phyloP scores from a whole-genome alignment of 2,113 vertebrate genomes.

The Pseudorasbora parva region DNA sequence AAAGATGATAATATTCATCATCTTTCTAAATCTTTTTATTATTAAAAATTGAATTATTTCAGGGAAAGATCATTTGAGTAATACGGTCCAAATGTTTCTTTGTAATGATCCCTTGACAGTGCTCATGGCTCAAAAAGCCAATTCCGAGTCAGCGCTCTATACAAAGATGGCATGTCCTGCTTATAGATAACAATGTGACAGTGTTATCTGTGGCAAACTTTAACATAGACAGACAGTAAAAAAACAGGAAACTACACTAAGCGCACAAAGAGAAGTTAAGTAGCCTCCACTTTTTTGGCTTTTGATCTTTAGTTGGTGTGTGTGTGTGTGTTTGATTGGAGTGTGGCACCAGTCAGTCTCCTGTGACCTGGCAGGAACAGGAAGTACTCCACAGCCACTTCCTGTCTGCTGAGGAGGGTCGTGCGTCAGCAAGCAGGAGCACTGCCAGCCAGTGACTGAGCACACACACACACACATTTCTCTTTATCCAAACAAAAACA shows the following conservation, averaged over 20 bases:
- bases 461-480: slow-evolving; percentile 62
- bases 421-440: slow-evolving; percentile 67
- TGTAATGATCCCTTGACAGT: slow-evolving; percentile 1
- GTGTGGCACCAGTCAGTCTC: slow-evolving; percentile 79
- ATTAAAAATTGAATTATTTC: too few species aligned
- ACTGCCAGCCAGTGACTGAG: slow-evolving; percentile 64
- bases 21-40: too few species aligned
- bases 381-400: slow-evolving; percentile 76
- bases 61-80: not conserved
- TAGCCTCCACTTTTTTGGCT: slow-evolving; percentile 24
- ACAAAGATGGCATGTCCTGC: slow-evolving; percentile 19
- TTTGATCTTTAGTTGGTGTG: slow-evolving; percentile 33
- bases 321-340: slow-evolving; percentile 48
- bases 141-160: slow-evolving; percentile 5
- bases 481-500: slow-evolving; percentile 34
- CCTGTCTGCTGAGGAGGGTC: slow-evolving; percentile 68
- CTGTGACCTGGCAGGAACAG: slow-evolving; percentile 75
- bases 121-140: not conserved
- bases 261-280: slow-evolving; percentile 12
- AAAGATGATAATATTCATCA: not conserved
- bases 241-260: slow-evolving; percentile 44
- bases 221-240: slow-evolving; percentile 26
- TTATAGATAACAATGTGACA: slow-evolving; percentile 39
- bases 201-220: slow-evolving; percentile 20
- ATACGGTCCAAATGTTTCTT: not conserved